Base-by-base conservation (phyloP, 2,888 invertebrate genomes). In the Ceratothoa steindachneri region DNA sequence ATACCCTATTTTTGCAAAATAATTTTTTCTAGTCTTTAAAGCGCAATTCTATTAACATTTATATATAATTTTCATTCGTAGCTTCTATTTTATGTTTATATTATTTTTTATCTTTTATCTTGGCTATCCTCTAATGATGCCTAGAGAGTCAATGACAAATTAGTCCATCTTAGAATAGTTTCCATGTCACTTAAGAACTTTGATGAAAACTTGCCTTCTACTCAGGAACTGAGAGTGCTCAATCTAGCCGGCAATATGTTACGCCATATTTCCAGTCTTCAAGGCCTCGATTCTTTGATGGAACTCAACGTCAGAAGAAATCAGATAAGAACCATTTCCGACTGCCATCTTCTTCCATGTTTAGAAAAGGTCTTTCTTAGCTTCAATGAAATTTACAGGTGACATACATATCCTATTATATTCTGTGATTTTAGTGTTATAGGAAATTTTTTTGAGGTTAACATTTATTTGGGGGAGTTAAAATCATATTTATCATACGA, bases 221-320 rank as follows among this genome's bases (percentile, higher is more conserved):
- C 86, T 78, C 86, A 86, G 69, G 91, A 93, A 81, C 85, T 97
- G 69, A 93, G 95, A 85, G 95, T 96, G 15, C 87, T 97, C 67
- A 97, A 97, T 86, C 87, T 96, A 82, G 95, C 96, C 67, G 95
- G 95, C 28, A 97, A 97, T 86, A 91, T 92, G 83, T 90, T 97
- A 71, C 88, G 90, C 81, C 88, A 87, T 81, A 89, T 96, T 71
- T 90, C 91, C 65, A 87, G 87, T 77, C 88, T 96, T 73, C 87
- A 88, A 80, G 95, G 94, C 0, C 85, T 97, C 76, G 85, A 87
- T 29, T 89, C 91, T 1, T 85, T 97, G 52, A 90, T 91, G 80
- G 96, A 97, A 83, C 85, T 97, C 69, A 97, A 97, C 86, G 86
- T 97, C 52, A 90, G 94, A 82, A 88, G 95, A 71, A 97, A 97